Evolutionary conservation across 2,797 vertebrate species (phyloP).

Genomic region (Apodemus agrarius): DNA sequence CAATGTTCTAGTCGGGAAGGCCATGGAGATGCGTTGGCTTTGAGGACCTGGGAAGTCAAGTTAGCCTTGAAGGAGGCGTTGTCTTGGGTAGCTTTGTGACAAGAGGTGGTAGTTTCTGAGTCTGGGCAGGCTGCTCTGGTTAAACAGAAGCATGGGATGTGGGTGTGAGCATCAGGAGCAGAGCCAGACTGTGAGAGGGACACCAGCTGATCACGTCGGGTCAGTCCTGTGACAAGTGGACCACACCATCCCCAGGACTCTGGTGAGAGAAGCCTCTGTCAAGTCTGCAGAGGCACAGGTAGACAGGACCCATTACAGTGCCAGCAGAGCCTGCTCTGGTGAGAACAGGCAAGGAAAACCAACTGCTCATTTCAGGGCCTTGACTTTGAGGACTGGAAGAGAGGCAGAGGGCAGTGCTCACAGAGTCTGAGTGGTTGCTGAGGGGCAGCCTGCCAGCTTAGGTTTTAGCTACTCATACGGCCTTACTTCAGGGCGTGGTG

Average conservation of each 20-base stretch:
- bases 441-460: background rate
- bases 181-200: background rate
- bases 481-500: background rate
- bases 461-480: background rate
- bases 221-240: background rate
- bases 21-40: background rate
- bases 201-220: background rate
- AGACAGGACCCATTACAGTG: background rate
- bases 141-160: background rate
- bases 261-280: background rate
- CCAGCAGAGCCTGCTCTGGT: background rate
- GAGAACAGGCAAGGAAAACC: background rate
- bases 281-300: background rate
- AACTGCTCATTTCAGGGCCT: accelerated
- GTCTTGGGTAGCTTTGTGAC: background rate
- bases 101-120: background rate
- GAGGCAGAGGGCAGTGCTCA: background rate
- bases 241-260: background rate
- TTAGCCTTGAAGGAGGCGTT: background rate
- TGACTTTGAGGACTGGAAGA: background rate
- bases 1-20: background rate
- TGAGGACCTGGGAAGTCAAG: background rate
- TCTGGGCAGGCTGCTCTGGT: background rate
- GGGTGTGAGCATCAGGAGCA: background rate
- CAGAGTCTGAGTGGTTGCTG: background rate